Percentiles rank a stretch among this genome's conserved stretches.
Evolutionary conservation across 2,113 vertebrate species (phyloP).

Genomic region (Carassius auratus): DNA sequence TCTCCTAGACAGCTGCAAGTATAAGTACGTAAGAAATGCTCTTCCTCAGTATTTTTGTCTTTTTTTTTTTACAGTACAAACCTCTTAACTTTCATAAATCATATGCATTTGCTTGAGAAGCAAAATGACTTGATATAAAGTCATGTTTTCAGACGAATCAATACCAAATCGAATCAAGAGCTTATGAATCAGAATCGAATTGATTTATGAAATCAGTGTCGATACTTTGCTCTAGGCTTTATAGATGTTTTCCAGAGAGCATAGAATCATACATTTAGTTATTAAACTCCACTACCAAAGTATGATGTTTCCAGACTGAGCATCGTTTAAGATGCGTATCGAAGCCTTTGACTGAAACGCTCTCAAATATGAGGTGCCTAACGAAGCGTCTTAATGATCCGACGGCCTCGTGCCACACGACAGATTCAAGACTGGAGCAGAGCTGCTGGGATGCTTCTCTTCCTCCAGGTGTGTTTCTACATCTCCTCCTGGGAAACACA

Average conservation of each 20-base stretch:
- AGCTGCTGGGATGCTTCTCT: conserved; percentile 64
- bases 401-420: conserved; percentile 49
- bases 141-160: too few species aligned
- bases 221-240: background rate
- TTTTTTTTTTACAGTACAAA: too few species aligned
- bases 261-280: background rate
- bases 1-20: too few species aligned
- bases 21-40: too few species aligned
- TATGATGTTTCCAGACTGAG: background rate
- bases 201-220: background rate
- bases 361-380: background rate
- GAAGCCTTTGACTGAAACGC: background rate
- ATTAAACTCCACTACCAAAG: background rate
- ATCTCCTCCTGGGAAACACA: conserved; percentile 76
- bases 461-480: conserved; percentile 79
- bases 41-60: too few species aligned
- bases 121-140: too few species aligned
- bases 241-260: background rate
- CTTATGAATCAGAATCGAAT: too few species aligned
- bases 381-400: conserved; percentile 6
- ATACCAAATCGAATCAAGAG: too few species aligned
- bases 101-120: too few species aligned
- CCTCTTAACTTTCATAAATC: too few species aligned
- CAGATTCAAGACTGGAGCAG: background rate
- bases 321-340: background rate